Evolutionary conservation across 2,888 invertebrate genomes (phyloP), one percentile per base, ranked within the genome.

Genomic region (Heterodera filipjevi): DNA sequence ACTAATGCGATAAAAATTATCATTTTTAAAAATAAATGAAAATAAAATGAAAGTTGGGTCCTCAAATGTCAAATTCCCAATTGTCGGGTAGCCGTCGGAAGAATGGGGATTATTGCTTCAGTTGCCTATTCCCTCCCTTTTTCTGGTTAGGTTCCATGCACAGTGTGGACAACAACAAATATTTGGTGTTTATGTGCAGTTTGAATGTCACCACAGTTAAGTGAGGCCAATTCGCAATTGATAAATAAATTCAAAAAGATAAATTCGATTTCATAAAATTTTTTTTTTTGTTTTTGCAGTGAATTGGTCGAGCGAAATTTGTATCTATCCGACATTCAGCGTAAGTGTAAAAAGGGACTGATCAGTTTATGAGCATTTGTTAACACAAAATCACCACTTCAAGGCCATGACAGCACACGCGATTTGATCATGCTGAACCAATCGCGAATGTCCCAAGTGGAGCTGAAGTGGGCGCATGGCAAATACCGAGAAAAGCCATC

Each of bases 381-480:
- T 27, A 12, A 33, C 19, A 0, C 59, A n/a, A 10, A n/a, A n/a
- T n/a, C n/a, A n/a, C n/a, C n/a, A n/a, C n/a, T 14, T 14, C 33
- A 6, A 75, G 81, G 86, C 32, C 88, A 89, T 79, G 89, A 89
- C 80, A 86, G 85, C 27, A 89, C 89, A 22, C 82, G 89, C 30
- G 89, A 89, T 82, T 81, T 89, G 72, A 87, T 89, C 80, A 88
- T 89, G 87, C 82, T 89, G 53, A 89, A 89, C 75, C 89, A 89
- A 77, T 83, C 83, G 44, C 78, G 89, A 73, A 87, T 89, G 86
- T 85, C 85, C 74, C 88, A 88, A 78, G 86, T 87, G 12, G 89
- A 89, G 72, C 77, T 88, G 70, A 89, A 89, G 89, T 87, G 53
- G 76, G 77, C 30, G n/a, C 22, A 5, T 44, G 35, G 30, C 32